A percentile compares a stretch with the other conserved stretches of the same genome.
These are phyloP conservation scores for Staurois parvus DNA, from an alignment of 2,797 vertebrate species.

Conservation along the genomic window DNA sequence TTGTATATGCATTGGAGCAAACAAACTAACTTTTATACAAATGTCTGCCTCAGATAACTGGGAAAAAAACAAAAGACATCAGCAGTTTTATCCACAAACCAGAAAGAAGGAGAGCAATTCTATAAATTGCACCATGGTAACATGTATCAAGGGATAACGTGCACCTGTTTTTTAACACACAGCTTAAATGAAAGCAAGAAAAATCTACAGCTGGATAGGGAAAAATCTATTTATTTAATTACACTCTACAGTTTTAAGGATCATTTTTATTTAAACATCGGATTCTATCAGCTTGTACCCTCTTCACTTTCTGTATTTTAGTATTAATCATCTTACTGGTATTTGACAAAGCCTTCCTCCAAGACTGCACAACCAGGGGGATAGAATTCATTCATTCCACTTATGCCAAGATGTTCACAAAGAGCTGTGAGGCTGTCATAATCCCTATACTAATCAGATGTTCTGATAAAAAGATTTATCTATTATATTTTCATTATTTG, in stretches of 20 bases:
- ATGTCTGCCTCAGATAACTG: too few species aligned
- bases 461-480: conserved; percentile 39
- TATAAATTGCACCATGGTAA: too few species aligned
- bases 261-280: background rate
- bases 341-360: conserved; percentile 24
- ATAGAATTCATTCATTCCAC: conserved; percentile 13
- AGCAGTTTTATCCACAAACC: too few species aligned
- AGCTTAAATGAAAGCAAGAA: background rate
- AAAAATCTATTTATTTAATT: background rate
- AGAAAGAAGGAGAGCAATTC: too few species aligned
- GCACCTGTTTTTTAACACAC: background rate
- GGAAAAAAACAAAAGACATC: too few species aligned
- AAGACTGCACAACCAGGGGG: conserved; percentile 7
- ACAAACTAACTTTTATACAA: too few species aligned
- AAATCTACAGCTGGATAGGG: background rate
- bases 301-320: background rate
- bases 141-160: background rate
- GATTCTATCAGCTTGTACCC: background rate
- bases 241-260: background rate
- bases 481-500: conserved; percentile 27
- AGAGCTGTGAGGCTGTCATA: conserved; percentile 9
- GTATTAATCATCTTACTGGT: conserved; percentile 18
- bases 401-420: conserved; percentile 27
- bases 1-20: too few species aligned
- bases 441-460: conserved; percentile 37